These are phyloP conservation scores for Ovis canadensis DNA, from an alignment of 2,113 vertebrate species.

Conservation along the genomic window DNA sequence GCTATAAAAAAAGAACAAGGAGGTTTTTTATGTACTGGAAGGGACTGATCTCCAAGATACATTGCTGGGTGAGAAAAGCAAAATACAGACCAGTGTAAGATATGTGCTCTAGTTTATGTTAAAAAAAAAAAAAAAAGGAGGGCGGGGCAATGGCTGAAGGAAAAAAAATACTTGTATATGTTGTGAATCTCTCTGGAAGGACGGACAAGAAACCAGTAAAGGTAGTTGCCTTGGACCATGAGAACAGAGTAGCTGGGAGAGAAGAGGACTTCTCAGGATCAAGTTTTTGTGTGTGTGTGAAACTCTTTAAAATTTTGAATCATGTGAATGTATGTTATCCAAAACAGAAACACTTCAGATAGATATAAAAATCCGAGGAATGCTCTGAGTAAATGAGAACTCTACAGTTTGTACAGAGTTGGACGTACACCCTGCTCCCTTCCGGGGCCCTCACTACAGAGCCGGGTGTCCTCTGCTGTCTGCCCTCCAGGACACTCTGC, in stretches of 20 bases:
- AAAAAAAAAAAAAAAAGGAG: neutral
- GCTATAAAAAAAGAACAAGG: neutral
- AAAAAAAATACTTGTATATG: neutral
- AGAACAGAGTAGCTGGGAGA: neutral
- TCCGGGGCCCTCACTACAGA: neutral
- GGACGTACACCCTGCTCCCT: neutral
- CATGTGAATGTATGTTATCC: neutral
- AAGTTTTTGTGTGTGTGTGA: neutral
- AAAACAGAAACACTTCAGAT: neutral
- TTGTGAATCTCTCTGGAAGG: neutral
- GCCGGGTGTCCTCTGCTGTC: neutral
- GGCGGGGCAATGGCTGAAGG: neutral
- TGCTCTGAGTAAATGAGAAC: neutral
- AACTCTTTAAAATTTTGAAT: neutral
- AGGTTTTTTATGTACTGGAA: neutral
- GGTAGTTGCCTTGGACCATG: neutral
- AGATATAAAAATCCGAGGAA: neutral
- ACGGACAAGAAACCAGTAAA: neutral
- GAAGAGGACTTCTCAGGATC: neutral
- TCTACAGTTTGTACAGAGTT: no score
- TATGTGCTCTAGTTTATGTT: neutral
- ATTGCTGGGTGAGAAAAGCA: neutral
- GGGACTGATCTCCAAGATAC: neutral
- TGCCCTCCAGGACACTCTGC: neutral
- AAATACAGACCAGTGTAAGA: neutral